Conservation (phyloP, 2,888 invertebrate species). For the Drosophila demipolita region DNA sequence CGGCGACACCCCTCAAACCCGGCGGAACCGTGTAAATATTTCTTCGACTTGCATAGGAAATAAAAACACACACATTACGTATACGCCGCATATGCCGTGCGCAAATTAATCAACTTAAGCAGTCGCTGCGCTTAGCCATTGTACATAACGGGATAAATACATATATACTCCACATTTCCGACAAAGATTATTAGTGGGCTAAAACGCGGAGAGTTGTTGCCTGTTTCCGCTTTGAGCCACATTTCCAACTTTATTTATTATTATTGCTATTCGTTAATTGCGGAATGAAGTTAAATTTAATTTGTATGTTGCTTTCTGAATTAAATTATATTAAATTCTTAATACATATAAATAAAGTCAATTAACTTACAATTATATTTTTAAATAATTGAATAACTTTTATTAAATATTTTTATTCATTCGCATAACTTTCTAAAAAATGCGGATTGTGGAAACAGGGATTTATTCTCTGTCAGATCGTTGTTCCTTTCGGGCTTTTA, state of each 20-base stretch:
- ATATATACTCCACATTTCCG: background rate
- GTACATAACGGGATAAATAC: constrained; percentile 25
- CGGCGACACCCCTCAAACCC: constrained; percentile 21
- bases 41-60: constrained; percentile 33
- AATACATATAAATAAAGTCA: background rate
- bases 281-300: background rate
- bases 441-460: background rate
- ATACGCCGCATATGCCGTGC: constrained; percentile 63
- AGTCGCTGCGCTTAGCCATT: constrained; percentile 40
- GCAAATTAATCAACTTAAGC: constrained; percentile 38
- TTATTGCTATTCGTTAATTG: background rate
- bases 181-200: background rate
- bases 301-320: background rate
- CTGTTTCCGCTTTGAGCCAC: background rate
- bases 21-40: constrained; percentile 69
- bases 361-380: background rate
- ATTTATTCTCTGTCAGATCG: constrained; percentile 5
- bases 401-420: background rate
- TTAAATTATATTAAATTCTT: background rate
- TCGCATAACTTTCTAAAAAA: too few relatives aligned
- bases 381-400: background rate
- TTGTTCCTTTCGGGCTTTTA: constrained; percentile 52
- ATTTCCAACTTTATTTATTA: background rate
- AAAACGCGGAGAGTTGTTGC: background rate
- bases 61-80: constrained; percentile 56